A percentile compares a stretch with the other conserved stretches of the same genome.
Evolutionary conservation across 2,888 invertebrate species (phyloP).

Genomic region (Idaea straminata): DNA sequence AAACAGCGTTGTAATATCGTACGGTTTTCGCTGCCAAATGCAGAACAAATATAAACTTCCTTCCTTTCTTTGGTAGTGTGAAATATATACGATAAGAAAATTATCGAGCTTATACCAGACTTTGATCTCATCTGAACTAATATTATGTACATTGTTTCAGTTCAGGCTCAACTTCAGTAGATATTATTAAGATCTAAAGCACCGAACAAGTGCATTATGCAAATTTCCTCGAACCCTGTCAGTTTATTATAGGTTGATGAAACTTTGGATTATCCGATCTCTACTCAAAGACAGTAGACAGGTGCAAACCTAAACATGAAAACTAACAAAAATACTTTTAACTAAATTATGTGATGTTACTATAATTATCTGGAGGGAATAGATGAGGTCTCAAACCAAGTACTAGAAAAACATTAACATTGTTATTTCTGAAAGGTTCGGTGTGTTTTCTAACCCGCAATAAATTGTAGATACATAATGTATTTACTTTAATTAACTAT

Average conservation of each 20-base stretch:
- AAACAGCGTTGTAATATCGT: too few relatives aligned
- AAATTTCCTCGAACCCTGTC: constrained; percentile 6
- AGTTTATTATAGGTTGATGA: constrained; percentile 3
- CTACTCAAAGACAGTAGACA: neutral
- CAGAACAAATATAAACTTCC: neutral
- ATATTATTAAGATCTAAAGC: neutral
- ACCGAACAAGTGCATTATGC: constrained; percentile 4
- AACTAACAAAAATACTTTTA: too few relatives aligned
- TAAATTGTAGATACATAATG: neutral
- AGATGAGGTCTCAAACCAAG: too few relatives aligned
- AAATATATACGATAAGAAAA: neutral
- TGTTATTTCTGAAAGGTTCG: too few relatives aligned
- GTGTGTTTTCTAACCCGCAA: too few relatives aligned
- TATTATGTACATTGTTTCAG: neutral
- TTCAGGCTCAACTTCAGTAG: neutral
- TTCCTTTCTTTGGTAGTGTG: neutral
- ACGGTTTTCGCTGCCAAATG: neutral
- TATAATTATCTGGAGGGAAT: too few relatives aligned
- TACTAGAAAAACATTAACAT: too few relatives aligned
- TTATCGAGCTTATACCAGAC: neutral
- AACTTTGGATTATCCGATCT: neutral
- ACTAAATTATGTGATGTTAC: too few relatives aligned
- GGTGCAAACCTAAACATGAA: too few relatives aligned
- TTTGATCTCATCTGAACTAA: neutral
- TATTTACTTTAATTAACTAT: neutral